Base-by-base conservation (phyloP, 2,113 vertebrate genomes). In the Centropus bengalensis region DNA sequence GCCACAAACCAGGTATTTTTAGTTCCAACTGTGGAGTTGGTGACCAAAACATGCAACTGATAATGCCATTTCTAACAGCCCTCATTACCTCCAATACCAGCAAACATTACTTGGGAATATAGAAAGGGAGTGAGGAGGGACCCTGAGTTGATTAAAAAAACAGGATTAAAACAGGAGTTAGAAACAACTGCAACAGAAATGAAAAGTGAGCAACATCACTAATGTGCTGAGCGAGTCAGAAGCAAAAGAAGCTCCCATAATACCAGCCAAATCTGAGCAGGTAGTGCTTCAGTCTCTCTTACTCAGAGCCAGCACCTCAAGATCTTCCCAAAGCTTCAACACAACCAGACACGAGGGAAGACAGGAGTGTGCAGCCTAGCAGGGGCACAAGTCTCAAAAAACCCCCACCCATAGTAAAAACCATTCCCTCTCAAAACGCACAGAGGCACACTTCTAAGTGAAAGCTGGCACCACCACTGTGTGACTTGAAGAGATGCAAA, bases 401-500 rank as follows among this genome's bases (percentile, higher is more conserved):
- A 77, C 19, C 6, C 12, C 30, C 32, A 58, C 36, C 73, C 51
- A 11, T 1, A 1, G 69, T 8, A 36, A 74, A 66, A 49, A 44
- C 23, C 10, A 63, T 12, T 68, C 42, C 32, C 42, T 18, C 13
- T 36, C 19, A 12, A 28, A 60, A 44, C 49, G 40, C 45, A 51
- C 0, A 10, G 42, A 3, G 51, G 49, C 70, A 82, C 12, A 6
- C 2, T 6, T 17, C 13, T 8, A 17, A 49, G 15, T 8, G 11
- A 55, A 59, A 16, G 33, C 40, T 60, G 42, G 14, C 11, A 12
- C 13, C 27, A 16, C 32, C 44, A 23, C 11, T 7, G 16, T 2
- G 19, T 6, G 45, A 21, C 67, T 58, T 55, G 40, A 64, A 47
- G 33, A 64, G 87, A 60, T 45, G 44, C 45, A 26, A n/a, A 73